A percentile compares a stretch with the other conserved stretches of the same genome.
These are phyloP conservation scores for Ahaetulla prasina DNA, from an alignment of 2,113 vertebrate species.

Conservation along the genomic window DNA sequence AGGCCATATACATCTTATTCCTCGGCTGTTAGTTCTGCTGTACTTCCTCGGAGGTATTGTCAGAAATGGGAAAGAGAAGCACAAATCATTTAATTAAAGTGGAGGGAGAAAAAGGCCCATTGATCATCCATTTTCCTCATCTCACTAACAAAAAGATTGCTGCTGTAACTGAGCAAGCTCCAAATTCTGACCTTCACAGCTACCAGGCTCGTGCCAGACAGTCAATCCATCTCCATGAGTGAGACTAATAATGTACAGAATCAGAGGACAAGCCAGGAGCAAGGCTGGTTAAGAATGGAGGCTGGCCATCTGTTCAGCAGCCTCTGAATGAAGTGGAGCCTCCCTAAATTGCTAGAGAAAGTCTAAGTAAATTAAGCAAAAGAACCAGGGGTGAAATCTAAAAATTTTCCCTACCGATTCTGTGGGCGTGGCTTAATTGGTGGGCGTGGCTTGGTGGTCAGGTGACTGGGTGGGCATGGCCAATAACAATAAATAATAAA, in stretches of 20 bases:
- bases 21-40: not conserved
- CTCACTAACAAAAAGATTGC: not conserved
- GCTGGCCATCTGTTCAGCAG: not conserved
- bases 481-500: too few relatives aligned
- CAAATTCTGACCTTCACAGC: not conserved
- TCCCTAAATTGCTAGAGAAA: not conserved
- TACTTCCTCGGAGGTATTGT: not conserved
- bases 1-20: not conserved
- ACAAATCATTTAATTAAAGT: not conserved
- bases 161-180: not conserved
- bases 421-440: too few relatives aligned
- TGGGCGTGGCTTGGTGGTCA: too few relatives aligned
- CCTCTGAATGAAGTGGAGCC: not conserved
- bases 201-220: not conserved
- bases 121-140: not conserved
- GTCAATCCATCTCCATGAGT: not conserved
- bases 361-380: too few relatives aligned
- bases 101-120: not conserved
- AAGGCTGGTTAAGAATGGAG: not conserved
- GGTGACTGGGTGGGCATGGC: too few relatives aligned
- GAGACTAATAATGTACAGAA: not conserved
- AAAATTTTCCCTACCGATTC: too few relatives aligned
- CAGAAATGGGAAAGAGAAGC: not conserved
- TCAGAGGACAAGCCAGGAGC: not conserved
- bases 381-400: too few relatives aligned